These are phyloP conservation scores for Phoebastria nigripes DNA, from an alignment of 2,797 vertebrate species.

Conservation along the genomic window DNA sequence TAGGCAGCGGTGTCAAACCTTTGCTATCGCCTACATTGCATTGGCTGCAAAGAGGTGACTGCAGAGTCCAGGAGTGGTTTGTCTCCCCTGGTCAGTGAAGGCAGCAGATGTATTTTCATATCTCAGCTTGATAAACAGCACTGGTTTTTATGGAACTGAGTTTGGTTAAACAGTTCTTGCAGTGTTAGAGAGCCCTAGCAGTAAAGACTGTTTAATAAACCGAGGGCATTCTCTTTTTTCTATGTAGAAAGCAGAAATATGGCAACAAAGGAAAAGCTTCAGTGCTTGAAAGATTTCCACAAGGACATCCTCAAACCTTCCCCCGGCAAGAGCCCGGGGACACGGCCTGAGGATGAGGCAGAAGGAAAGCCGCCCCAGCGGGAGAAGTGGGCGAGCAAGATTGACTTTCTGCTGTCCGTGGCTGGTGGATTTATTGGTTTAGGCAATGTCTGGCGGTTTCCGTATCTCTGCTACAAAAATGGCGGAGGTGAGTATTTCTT, in stretches of 20 bases:
- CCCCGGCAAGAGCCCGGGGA: slow-evolving; percentile 95
- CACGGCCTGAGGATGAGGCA: slow-evolving; percentile 92
- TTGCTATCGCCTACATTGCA: background rate
- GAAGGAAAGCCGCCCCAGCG: slow-evolving; percentile 93
- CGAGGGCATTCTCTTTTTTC: background rate
- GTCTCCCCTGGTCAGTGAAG: background rate
- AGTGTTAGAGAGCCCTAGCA: background rate
- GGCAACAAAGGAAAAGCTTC: slow-evolving; percentile 97
- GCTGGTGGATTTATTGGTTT: slow-evolving; percentile 97
- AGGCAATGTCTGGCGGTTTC: slow-evolving; percentile 98
- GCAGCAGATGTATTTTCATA: background rate
- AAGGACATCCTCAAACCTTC: slow-evolving; percentile 98
- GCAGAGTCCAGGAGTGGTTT: background rate
- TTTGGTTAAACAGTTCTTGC: background rate
- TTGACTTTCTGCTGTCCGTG: slow-evolving; percentile 97
- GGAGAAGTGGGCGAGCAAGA: slow-evolving; percentile 99
- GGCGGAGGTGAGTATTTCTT: slow-evolving; percentile 87
- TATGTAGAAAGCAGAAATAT: slow-evolving; percentile 76
- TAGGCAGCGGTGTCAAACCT: background rate
- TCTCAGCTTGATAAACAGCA: background rate
- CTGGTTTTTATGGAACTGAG: background rate
- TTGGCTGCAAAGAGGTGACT: background rate
- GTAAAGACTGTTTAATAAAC: background rate
- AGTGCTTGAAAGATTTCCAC: slow-evolving; percentile 97
- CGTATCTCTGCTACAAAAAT: slow-evolving; percentile 99